phyloP scores from a whole-genome alignment of 2,797 vertebrate genomes.

The Trachops cirrhosus region DNA sequence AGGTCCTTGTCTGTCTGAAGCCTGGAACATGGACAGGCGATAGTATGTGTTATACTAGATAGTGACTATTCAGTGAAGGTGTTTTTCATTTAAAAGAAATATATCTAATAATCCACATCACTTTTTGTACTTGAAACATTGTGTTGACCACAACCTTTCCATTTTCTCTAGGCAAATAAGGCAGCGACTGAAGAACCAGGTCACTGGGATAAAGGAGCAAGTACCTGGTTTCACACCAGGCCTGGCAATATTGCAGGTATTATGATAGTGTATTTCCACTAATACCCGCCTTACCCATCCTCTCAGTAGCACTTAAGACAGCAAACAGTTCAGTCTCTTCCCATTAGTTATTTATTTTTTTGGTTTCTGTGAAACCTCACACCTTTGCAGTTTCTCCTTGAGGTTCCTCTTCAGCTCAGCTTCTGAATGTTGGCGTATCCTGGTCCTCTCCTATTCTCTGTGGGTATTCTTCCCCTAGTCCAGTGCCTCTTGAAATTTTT shows the following conservation, averaged over 20 bases:
- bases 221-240: conserved; percentile 92
- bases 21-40: neutral
- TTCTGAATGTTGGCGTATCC: neutral
- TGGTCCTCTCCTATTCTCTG: neutral
- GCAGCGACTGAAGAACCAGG: conserved; percentile 90
- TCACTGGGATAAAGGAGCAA: conserved; percentile 88
- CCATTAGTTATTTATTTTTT: neutral
- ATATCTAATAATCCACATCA: neutral
- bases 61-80: neutral
- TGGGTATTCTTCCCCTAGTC: neutral
- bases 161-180: conserved; percentile 87
- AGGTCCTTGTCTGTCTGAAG: neutral
- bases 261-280: neutral
- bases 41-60: neutral
- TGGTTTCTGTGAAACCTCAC: neutral
- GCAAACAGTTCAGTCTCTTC: neutral
- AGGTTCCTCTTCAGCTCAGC: neutral
- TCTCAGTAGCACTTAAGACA: neutral
- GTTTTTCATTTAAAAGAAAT: conserved; percentile 29
- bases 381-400: neutral
- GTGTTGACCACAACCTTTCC: conserved; percentile 50
- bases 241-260: conserved; percentile 95
- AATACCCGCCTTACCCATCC: neutral
- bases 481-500: neutral
- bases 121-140: neutral